Conservation (phyloP, 2,113 vertebrate genomes). For the Bubalus kerabau region DNA sequence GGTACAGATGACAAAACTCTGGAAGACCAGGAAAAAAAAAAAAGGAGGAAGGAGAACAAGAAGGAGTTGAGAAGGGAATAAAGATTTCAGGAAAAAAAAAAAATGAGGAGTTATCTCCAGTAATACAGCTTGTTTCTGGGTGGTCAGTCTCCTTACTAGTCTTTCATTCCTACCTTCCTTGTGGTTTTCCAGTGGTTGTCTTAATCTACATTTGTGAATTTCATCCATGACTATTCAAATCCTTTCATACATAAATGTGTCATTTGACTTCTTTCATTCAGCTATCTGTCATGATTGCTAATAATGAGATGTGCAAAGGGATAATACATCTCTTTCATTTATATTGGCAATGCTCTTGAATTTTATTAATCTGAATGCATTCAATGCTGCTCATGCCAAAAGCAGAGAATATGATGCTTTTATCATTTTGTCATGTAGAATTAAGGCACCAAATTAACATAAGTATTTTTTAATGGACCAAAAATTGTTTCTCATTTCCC, state of each 20-base stretch:
- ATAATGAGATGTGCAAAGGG: not conserved
- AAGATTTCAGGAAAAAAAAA: not conserved
- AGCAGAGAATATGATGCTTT: not conserved
- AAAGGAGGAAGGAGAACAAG: not conserved
- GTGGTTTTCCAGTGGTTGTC: not conserved
- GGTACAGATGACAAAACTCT: not conserved
- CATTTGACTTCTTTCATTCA: not conserved
- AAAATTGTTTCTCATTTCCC: not conserved
- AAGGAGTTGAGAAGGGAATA: not conserved
- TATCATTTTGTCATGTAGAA: not conserved
- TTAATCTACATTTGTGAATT: not conserved
- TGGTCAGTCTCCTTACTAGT: not conserved
- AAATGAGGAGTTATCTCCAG: not conserved
- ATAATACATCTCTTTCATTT: not conserved
- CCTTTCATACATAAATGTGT: not conserved
- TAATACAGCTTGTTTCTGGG: not conserved
- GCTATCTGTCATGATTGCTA: not conserved
- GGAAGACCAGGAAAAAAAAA: not conserved
- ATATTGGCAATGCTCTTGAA: not conserved
- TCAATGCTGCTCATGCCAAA: not conserved
- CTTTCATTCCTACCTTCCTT: not conserved
- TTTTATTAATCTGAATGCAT: slow-evolving; percentile 23
- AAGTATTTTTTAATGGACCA: not conserved
- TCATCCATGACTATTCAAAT: slow-evolving; percentile 14
- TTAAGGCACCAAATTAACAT: not conserved